phyloP scores from a whole-genome alignment of 2,888 invertebrate genomes.

The Phalera bucephala region DNA sequence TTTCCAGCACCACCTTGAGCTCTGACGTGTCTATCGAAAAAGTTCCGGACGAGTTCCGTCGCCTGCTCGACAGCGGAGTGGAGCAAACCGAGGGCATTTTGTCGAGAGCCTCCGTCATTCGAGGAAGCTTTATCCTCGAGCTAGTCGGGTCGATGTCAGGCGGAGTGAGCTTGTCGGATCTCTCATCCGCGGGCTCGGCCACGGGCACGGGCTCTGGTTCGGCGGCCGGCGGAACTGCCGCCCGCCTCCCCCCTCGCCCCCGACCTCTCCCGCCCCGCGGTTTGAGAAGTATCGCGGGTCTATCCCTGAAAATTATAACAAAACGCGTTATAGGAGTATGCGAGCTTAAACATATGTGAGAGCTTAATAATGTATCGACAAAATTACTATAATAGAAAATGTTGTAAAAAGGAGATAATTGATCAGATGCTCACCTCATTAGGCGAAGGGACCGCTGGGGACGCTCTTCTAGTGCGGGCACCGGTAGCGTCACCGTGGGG shows the following conservation, averaged over 20 bases:
- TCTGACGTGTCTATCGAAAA: conserved; percentile 44
- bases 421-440: conserved; percentile 58
- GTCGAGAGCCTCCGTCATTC: conserved; percentile 74
- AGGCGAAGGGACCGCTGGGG: conserved; percentile 73
- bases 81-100: conserved; percentile 61
- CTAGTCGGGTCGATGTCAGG: conserved; percentile 67
- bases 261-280: conserved; percentile 65
- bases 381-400: too few species aligned
- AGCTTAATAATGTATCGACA: too few species aligned
- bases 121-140: conserved; percentile 71
- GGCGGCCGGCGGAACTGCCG: conserved; percentile 24
- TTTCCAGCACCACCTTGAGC: conserved; percentile 40
- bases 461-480: conserved; percentile 71
- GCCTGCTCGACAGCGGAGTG: conserved; percentile 62
- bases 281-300: conserved; percentile 61
- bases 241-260: conserved; percentile 57
- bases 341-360: too few species aligned
- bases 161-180: conserved; percentile 7
- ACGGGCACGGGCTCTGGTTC: conserved; percentile 27
- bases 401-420: too few species aligned
- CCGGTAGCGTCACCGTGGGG: conserved; percentile 46
- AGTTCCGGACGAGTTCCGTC: conserved; percentile 46
- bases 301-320: conserved; percentile 54
- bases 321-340: background rate
- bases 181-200: conserved; percentile 19